Conservation (phyloP, 2,113 vertebrate genomes). For the Lontra canadensis region DNA sequence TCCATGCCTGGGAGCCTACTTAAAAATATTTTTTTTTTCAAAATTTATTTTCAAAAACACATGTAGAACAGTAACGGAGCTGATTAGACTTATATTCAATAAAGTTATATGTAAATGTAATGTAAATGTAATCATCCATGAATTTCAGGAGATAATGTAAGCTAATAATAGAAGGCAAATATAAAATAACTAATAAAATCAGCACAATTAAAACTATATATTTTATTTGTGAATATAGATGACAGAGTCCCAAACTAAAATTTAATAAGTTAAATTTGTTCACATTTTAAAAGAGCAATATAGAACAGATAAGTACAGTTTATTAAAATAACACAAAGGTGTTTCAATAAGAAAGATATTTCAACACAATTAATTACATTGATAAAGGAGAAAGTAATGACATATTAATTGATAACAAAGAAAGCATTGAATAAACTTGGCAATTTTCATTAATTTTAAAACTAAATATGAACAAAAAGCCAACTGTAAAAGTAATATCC, state of each 20-base stretch:
- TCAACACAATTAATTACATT: neutral
- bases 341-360: neutral
- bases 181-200: neutral
- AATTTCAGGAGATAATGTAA: neutral
- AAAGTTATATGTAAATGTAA: neutral
- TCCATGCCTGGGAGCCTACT: neutral
- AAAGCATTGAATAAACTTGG: neutral
- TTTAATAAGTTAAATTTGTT: neutral
- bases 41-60: neutral
- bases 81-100: neutral
- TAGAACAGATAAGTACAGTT: neutral
- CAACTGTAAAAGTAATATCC: neutral
- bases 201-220: neutral
- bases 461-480: neutral
- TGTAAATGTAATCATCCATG: neutral
- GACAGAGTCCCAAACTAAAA: neutral
- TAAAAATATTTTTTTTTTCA: neutral
- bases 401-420: neutral
- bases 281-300: neutral
- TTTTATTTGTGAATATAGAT: neutral
- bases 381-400: neutral
- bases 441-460: neutral
- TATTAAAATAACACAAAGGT: neutral
- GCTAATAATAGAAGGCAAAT: neutral
- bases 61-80: neutral